Conservation (phyloP, 1,140 invertebrate genomes). For the Lepidurus packardi region DNA sequence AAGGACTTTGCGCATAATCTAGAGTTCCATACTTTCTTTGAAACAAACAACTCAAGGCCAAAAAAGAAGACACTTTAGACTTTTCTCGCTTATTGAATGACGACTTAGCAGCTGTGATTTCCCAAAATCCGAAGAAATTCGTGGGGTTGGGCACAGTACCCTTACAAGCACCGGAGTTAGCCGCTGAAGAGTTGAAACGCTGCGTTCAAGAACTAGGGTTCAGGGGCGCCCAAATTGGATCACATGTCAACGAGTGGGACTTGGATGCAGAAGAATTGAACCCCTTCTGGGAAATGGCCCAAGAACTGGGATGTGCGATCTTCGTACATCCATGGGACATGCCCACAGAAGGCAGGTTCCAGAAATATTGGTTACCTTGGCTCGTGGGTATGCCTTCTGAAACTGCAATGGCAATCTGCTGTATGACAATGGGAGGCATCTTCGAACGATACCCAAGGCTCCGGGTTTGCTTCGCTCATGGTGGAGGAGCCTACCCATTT, state of each 20-base stretch:
- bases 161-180: slow-evolving; percentile 53
- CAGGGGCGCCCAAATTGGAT: slow-evolving; percentile 54
- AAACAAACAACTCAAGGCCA: slow-evolving; percentile 46
- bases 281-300: slow-evolving; percentile 53
- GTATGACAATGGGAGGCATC: slow-evolving; percentile 55
- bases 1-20: slow-evolving; percentile 25
- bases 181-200: slow-evolving; percentile 52
- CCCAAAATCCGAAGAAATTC: slow-evolving; percentile 49
- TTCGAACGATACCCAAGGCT: slow-evolving; percentile 48
- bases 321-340: slow-evolving; percentile 63
- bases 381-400: slow-evolving; percentile 55
- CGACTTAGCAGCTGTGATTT: slow-evolving; percentile 49
- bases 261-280: slow-evolving; percentile 52
- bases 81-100: slow-evolving; percentile 53
- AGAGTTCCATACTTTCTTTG: not conserved
- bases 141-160: slow-evolving; percentile 56
- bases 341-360: slow-evolving; percentile 48
- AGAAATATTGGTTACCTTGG: slow-evolving; percentile 59
- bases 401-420: slow-evolving; percentile 54
- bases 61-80: slow-evolving; percentile 52
- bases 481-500: slow-evolving; percentile 55
- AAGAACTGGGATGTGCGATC: slow-evolving; percentile 48
- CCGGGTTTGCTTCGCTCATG: slow-evolving; percentile 56
- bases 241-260: slow-evolving; percentile 58
- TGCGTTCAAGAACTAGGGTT: slow-evolving; percentile 51